A percentile compares a stretch with the other conserved stretches of the same genome.
phyloP scores from a whole-genome alignment of 2,888 invertebrate species.

The Hyalella azteca region DNA sequence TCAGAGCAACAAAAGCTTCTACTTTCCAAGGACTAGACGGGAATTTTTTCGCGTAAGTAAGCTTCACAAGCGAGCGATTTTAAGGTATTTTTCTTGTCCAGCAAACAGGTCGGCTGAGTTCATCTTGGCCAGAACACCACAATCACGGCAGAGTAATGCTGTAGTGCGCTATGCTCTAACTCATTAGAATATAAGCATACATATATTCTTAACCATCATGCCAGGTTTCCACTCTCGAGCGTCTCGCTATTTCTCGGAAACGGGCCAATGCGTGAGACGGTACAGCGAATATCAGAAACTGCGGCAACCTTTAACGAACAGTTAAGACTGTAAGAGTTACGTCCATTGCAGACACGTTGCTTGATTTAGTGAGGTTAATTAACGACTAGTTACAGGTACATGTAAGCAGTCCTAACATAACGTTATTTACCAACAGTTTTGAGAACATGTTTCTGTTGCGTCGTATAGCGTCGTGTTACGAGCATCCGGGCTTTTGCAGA shows the following conservation, averaged over 20 bases:
- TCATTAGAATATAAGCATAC: slow-evolving; percentile 37
- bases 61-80: not conserved
- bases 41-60: not conserved
- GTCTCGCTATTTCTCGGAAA: not conserved
- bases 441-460: not conserved
- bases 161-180: slow-evolving; percentile 18
- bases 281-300: no score
- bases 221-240: not conserved
- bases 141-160: slow-evolving; percentile 8
- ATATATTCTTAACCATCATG: slow-evolving; percentile 30
- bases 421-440: no score
- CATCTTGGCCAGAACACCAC: not conserved
- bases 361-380: no score
- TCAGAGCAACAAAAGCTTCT: no score
- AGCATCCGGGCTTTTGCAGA: not conserved
- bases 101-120: slow-evolving; percentile 31
- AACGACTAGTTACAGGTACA: no score
- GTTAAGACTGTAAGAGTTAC: no score
- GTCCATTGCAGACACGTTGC: no score
- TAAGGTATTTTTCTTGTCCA: not conserved
- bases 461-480: not conserved
- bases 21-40: no score
- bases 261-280: not conserved
- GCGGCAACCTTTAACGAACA: no score
- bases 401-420: no score